A percentile compares a stretch with the other conserved stretches of the same genome.
These are phyloP conservation scores for Noctilio leporinus DNA, from an alignment of 2,113 vertebrate species.

Conservation along the genomic window DNA sequence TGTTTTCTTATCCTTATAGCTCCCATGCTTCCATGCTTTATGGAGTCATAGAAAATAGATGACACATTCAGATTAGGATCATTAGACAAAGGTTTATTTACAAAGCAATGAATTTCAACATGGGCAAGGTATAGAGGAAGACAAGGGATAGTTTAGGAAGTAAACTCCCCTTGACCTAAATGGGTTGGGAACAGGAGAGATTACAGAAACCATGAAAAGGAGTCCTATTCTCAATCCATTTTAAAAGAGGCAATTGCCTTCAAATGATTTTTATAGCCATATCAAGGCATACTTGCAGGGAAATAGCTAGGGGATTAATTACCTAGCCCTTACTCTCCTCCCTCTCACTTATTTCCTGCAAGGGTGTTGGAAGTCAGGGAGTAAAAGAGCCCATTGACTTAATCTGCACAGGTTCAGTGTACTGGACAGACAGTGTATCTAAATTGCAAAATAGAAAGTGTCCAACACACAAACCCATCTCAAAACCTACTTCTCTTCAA, in stretches of 20 bases:
- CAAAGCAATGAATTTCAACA: slow-evolving; percentile 10
- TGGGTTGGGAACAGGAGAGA: neutral
- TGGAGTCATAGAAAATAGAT: neutral
- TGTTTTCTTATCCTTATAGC: neutral
- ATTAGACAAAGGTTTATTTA: neutral
- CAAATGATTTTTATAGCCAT: neutral
- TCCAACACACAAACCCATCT: neutral
- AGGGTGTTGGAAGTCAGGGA: neutral
- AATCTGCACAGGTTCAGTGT: neutral
- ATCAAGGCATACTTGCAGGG: neutral
- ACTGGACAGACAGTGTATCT: neutral
- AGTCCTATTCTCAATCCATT: neutral
- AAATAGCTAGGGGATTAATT: neutral
- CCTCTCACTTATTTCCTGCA: neutral
- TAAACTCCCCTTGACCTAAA: neutral
- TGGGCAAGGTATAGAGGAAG: neutral
- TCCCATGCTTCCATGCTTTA: neutral
- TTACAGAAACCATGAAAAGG: neutral
- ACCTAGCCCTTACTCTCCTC: neutral
- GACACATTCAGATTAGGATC: neutral
- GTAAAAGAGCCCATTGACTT: neutral
- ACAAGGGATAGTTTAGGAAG: neutral
- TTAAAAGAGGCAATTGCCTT: neutral
- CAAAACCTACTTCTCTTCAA: neutral
- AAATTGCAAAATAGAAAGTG: neutral